Percentiles rank a stretch among this genome's conserved stretches.
Evolutionary conservation across 1,140 invertebrate genomes (phyloP).

Genomic region (Homalodisca vitripennis): DNA sequence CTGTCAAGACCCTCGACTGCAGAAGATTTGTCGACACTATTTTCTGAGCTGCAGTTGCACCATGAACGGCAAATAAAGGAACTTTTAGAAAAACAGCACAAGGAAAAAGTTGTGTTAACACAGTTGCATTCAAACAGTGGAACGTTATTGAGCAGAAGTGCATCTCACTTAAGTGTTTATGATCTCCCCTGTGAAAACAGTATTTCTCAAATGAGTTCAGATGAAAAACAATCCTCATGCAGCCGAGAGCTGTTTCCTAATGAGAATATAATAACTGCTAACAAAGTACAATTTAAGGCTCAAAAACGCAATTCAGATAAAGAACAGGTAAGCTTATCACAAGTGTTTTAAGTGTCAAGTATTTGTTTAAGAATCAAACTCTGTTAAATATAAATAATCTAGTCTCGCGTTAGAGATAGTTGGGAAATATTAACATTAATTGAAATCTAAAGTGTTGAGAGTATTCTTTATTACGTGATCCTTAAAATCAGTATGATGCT

Average conservation of each 20-base stretch:
- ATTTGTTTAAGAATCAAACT: no score
- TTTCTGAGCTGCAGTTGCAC: background rate
- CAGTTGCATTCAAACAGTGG: background rate
- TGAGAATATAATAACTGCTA: background rate
- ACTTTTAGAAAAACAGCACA: background rate
- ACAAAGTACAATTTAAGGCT: background rate
- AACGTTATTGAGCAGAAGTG: background rate
- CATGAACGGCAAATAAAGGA: background rate
- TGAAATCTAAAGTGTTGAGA: no score
- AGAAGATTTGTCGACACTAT: background rate
- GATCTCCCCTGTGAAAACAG: no score
- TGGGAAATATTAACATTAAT: no score
- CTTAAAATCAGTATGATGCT: no score
- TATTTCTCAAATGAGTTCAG: background rate
- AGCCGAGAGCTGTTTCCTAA: slow-evolving; percentile 1
- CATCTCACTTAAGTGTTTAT: background rate
- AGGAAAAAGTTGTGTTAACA: background rate
- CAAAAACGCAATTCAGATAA: background rate
- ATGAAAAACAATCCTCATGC: background rate
- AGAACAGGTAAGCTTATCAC: background rate
- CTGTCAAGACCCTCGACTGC: slow-evolving; percentile 9
- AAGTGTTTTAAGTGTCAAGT: no score
- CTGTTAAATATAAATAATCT: no score
- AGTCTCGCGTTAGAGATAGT: no score
- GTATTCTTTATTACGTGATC: no score